A percentile compares a stretch with the other conserved stretches of the same genome.
Evolutionary conservation across 1,140 invertebrate species (phyloP).

Genomic region (Zaprionus lachaisei): DNA sequence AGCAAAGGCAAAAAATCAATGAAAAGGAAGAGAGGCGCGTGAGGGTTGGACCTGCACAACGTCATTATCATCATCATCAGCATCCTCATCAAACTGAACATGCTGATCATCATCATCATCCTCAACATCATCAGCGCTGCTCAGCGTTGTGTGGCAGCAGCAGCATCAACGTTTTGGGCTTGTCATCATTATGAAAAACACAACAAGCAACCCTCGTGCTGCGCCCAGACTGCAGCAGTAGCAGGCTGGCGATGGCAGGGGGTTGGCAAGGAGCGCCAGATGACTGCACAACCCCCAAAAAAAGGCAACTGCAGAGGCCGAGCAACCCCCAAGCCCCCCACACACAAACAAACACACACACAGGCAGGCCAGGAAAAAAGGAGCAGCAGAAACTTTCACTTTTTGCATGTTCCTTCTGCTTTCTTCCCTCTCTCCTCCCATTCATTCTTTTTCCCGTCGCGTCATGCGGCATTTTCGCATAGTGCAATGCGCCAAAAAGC

Average conservation of each 20-base stretch:
- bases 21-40: constrained; percentile 36
- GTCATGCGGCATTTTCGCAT: constrained; percentile 75
- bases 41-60: constrained; percentile 67
- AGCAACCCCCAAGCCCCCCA: constrained; percentile 3
- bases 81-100: not conserved
- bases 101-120: constrained; percentile 36
- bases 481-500: constrained; percentile 79
- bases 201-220: constrained; percentile 77
- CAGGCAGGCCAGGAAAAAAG: constrained; percentile 51
- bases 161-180: constrained; percentile 63
- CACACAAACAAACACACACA: constrained; percentile 30
- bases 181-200: constrained; percentile 75
- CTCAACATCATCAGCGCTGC: constrained; percentile 14
- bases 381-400: constrained; percentile 77
- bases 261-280: constrained; percentile 28
- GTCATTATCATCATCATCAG: constrained; percentile 21
- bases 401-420: constrained; percentile 61
- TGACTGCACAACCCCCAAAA: constrained; percentile 37
- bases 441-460: constrained; percentile 8
- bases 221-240: constrained; percentile 24
- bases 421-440: not conserved
- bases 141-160: constrained; percentile 30
- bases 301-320: not conserved
- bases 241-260: not conserved
- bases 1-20: constrained; percentile 62